Evolutionary conservation across 2,797 vertebrate species (phyloP), one percentile per base, ranked within the genome.

Genomic region (Synaphobranchus kaupii): DNA sequence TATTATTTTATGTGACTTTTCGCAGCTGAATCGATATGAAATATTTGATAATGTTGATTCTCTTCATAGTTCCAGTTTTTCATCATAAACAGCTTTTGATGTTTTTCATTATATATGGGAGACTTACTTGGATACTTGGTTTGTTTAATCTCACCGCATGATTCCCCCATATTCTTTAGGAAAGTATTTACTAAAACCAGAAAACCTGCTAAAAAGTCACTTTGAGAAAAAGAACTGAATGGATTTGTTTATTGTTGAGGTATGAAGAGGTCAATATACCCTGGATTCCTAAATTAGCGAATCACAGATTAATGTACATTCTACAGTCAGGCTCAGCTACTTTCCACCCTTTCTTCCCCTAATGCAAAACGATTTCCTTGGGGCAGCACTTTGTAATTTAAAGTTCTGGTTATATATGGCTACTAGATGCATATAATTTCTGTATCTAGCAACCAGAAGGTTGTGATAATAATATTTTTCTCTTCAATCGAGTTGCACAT

Each of bases 161-260:
- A 25, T 66, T 66, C 60, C 60, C 22, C 25, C 60, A 66, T 6
- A 66, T 17, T 66, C 0, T 66, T 66, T 66, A 22, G n/a, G 60
- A 13, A 66, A 66, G 60, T 66, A 66, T 66, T n/a, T n/a, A n/a
- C 60, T 66, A 66, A 66, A n/a, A 66, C 60, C 60, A 66, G 60
- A 66, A 73, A 13, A 73, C 12, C 10, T 17, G n/a, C 13, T 31
- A 34, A 31, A 31, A 34, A 13, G 28, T 73, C 68, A 73, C 68
- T 9, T 73, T 31, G 31, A 39, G 68, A 20, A 34, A 31, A 73
- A 73, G 34, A 12, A 34, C 68, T 73, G 28, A 73, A 73, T 31
- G 31, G 28, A 73, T 34, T 73, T 73, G 68, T 68, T 68, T 68
- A 39, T 78, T 78, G 3, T 34, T 44, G 17, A 20, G 1, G 4